Base-by-base conservation (phyloP, 2,113 vertebrate genomes). In the Cervus canadensis region DNA sequence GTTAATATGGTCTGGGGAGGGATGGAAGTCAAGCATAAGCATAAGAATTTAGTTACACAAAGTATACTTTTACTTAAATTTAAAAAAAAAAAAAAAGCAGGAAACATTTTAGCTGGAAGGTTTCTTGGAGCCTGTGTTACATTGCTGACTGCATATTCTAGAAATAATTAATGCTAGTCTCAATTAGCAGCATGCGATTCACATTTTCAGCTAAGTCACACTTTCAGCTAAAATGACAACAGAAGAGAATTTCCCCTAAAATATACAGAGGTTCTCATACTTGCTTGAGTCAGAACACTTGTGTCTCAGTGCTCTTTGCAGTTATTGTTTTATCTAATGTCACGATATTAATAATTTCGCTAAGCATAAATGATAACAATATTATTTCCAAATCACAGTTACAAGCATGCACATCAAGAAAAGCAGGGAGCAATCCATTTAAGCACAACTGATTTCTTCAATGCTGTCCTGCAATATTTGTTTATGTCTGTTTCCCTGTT, bases 161-260 rank as follows among this genome's bases (percentile, higher is more conserved):
- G 89, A 92, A 95, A 64, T 92, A 89, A 92, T 79, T 87, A 45
- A 79, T 48, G 14, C 54, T 21, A 28, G 71, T 54, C 83, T 95
- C 71, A 87, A 60, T 36, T 33, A 87, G 45, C 25, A 89, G 43
- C 48, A 56, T 11, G 25, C 5, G 19, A n/a, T 94, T 96, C 81
- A 84, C 57, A 87, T 67, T 89, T 87, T 40, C 60, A 40, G 71
- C 52, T 59, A 71, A 91, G 30, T 74, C 89, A 71, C 50, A 23
- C 26, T 40, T 83, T 40, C 81, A n/a, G 48, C 54, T 78, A 74
- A 89, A 54, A 57, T 26, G 62, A 83, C 33, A 60, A 89, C 43
- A 82, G 21, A 21, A 52, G 79, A 94, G 78, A 56, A 71, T 60
- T 60, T 64, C 36, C 52, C 62, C 64, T 23, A 2, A 64, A 40